Conservation (phyloP, 2,888 invertebrate species). For the Horisme vitalbata region DNA sequence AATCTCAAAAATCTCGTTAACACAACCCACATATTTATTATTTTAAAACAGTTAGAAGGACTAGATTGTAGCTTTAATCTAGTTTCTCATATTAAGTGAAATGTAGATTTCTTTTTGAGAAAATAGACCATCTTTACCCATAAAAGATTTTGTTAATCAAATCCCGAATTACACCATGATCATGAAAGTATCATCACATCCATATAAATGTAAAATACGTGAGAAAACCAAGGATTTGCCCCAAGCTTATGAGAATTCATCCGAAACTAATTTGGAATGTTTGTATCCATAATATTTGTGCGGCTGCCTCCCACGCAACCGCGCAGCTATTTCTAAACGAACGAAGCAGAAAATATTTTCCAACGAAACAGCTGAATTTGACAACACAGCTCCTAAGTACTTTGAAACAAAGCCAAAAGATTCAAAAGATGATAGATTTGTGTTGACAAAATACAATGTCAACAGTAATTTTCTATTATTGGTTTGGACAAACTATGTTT, state of each 20-base stretch:
- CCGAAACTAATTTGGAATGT: slow-evolving; percentile 56
- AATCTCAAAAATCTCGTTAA: no score
- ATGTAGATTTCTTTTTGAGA: no score
- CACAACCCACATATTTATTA: no score
- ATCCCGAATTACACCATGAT: no score
- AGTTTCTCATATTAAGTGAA: no score
- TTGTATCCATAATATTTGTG: slow-evolving; percentile 66
- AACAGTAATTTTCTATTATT: slow-evolving; percentile 3
- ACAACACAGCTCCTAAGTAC: slow-evolving; percentile 15
- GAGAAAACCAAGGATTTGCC: slow-evolving; percentile 11
- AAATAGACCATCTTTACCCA: no score
- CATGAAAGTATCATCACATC: no score
- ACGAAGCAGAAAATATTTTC: slow-evolving; percentile 18
- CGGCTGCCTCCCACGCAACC: slow-evolving; percentile 61
- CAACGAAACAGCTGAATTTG: slow-evolving; percentile 20
- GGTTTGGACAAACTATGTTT: neutral
- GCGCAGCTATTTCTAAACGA: slow-evolving; percentile 56
- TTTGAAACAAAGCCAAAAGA: slow-evolving; percentile 31
- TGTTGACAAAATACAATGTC: slow-evolving; percentile 27
- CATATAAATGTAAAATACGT: slow-evolving; percentile 5
- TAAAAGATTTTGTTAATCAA: no score
- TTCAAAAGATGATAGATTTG: slow-evolving; percentile 24
- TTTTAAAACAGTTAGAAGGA: no score
- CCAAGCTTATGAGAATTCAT: slow-evolving; percentile 20
- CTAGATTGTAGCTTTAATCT: no score